Evolutionary conservation across 2,888 invertebrate genomes (phyloP).

Genomic region (Ophioninae sp.): DNA sequence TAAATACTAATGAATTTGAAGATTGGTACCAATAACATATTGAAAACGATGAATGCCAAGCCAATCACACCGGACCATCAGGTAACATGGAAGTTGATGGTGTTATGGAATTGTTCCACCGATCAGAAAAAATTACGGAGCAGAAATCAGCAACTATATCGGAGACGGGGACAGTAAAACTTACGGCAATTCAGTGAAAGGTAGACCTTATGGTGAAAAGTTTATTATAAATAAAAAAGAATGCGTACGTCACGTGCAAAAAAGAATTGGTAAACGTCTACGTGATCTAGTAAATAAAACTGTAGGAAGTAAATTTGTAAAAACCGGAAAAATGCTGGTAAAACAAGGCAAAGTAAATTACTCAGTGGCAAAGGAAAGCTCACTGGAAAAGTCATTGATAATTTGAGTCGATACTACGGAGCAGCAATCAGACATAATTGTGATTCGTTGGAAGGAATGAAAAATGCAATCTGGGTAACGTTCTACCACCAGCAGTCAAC

Average conservation of each 20-base stretch:
- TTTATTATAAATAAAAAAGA: slow-evolving; percentile 59
- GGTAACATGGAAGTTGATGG: slow-evolving; percentile 11
- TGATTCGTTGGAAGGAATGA: slow-evolving; percentile 50
- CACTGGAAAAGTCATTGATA: slow-evolving; percentile 67
- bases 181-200: slow-evolving; percentile 43
- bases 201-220: slow-evolving; percentile 58
- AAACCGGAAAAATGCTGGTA: slow-evolving; percentile 37
- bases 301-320: slow-evolving; percentile 36
- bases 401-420: slow-evolving; percentile 60
- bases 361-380: slow-evolving; percentile 59
- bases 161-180: slow-evolving; percentile 55
- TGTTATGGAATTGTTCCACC: slow-evolving; percentile 23
- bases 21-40: slow-evolving; percentile 25
- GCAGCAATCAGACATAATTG: slow-evolving; percentile 55
- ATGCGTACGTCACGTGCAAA: slow-evolving; percentile 56
- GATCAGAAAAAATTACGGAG: slow-evolving; percentile 26
- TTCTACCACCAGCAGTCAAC: slow-evolving; percentile 56
- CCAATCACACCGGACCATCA: slow-evolving; percentile 12
- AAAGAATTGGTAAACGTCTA: slow-evolving; percentile 65
- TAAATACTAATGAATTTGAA: slow-evolving; percentile 38
- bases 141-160: slow-evolving; percentile 40
- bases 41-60: slow-evolving; percentile 25
- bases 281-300: slow-evolving; percentile 63
- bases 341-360: slow-evolving; percentile 47
- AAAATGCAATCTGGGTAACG: slow-evolving; percentile 60